Conservation (phyloP, 2,113 vertebrate species). For the Nycticebus coucang region DNA sequence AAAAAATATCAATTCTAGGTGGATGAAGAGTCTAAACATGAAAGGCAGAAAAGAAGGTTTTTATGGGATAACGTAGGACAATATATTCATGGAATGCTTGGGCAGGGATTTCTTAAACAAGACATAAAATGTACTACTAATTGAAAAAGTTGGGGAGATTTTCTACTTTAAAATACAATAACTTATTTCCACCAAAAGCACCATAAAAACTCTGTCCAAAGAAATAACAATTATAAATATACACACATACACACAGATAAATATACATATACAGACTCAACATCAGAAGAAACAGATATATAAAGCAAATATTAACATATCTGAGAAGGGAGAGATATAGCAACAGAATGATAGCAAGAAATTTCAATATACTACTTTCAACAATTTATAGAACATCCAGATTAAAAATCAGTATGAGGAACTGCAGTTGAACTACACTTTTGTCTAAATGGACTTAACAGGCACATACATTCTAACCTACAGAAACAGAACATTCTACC, state of each 20-base stretch:
- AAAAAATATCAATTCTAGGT: neutral
- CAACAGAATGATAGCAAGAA: too few species aligned
- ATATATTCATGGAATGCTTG: neutral
- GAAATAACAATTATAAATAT: neutral
- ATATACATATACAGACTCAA: too few species aligned
- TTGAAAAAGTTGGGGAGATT: neutral
- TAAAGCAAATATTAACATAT: neutral
- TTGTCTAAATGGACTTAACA: neutral
- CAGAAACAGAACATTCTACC: neutral
- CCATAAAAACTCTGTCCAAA: neutral
- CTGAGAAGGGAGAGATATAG: neutral
- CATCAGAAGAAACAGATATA: neutral
- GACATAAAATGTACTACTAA: neutral
- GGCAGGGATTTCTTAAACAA: neutral
- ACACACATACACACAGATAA: too few species aligned
- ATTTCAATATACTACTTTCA: neutral
- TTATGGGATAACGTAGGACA: neutral
- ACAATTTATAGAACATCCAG: neutral
- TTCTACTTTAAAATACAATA: neutral
- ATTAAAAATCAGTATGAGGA: neutral
- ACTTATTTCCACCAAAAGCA: neutral
- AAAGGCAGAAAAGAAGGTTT: neutral
- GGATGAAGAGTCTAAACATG: neutral
- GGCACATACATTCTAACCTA: neutral
- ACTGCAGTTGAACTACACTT: neutral